These are phyloP conservation scores for Sesamia inferens DNA, from an alignment of 2,888 invertebrate genomes.

Conservation along the genomic window DNA sequence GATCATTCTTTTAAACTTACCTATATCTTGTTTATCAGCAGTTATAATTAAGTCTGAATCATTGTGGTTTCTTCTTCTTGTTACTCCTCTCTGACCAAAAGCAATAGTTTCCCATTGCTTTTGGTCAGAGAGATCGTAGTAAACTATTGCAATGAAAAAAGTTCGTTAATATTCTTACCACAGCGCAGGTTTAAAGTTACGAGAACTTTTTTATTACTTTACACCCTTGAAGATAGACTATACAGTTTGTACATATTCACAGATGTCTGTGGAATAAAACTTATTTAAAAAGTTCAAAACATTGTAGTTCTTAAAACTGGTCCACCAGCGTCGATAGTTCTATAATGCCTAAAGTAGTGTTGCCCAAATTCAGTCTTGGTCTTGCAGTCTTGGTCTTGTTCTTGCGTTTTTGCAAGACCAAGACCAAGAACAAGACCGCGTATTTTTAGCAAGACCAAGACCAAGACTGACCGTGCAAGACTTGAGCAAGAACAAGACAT, in stretches of 20 bases:
- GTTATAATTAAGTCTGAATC: slow-evolving; percentile 22
- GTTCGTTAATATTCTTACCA: slow-evolving; percentile 46
- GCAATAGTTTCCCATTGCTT: too few species aligned
- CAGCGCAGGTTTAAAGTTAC: slow-evolving; percentile 40
- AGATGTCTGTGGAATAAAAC: slow-evolving; percentile 32
- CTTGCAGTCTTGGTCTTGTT: too few species aligned
- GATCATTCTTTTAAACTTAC: background rate
- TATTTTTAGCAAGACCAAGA: too few species aligned
- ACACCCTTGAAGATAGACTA: slow-evolving; percentile 30
- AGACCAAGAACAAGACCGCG: too few species aligned
- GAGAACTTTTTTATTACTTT: slow-evolving; percentile 46
- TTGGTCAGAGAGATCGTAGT: too few species aligned
- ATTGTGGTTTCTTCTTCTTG: slow-evolving; percentile 24
- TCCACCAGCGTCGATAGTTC: background rate
- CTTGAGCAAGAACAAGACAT: too few species aligned
- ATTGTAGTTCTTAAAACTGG: background rate
- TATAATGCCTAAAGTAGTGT: too few species aligned
- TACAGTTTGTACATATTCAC: background rate
- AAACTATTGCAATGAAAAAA: slow-evolving; percentile 38
- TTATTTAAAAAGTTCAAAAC: slow-evolving; percentile 5
- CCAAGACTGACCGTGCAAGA: too few species aligned
- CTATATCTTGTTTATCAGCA: slow-evolving; percentile 5
- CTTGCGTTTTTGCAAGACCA: too few species aligned
- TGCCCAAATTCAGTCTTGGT: too few species aligned
- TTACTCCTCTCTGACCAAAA: too few species aligned